Conservation (phyloP, 2,113 vertebrate genomes). For the Seriola quinqueradiata region DNA sequence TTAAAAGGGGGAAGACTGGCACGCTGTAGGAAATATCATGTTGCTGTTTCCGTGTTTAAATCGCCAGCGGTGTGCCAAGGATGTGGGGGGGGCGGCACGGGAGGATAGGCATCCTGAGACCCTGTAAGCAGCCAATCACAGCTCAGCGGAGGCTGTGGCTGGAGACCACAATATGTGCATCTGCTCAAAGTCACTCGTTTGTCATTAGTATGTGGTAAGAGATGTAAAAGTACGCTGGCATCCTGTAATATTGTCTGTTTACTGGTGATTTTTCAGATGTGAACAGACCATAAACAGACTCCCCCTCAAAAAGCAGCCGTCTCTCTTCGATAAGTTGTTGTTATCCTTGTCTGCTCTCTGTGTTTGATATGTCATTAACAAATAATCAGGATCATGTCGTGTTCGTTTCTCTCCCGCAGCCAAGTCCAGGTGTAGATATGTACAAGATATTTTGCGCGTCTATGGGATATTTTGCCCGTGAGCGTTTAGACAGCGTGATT, state of each 20-base stretch:
- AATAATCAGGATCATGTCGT: neutral
- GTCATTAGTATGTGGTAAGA: conserved; percentile 33
- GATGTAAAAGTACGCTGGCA: conserved; percentile 4
- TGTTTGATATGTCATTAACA: neutral
- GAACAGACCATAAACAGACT: neutral
- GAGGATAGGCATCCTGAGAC: conserved; percentile 43
- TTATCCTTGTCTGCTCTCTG: neutral
- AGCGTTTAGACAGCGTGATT: conserved; percentile 17
- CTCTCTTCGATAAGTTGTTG: neutral
- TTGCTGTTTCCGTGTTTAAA: conserved; percentile 57
- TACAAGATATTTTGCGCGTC: conserved; percentile 2
- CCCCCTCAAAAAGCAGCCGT: neutral
- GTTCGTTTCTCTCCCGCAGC: neutral
- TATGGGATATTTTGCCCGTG: conserved; percentile 16
- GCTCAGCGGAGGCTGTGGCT: conserved; percentile 49
- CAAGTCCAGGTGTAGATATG: neutral
- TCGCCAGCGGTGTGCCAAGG: conserved; percentile 32
- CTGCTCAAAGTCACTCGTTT: conserved; percentile 42
- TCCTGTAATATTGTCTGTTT: neutral
- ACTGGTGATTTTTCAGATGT: neutral
- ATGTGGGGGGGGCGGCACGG: conserved; percentile 24
- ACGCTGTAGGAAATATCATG: conserved; percentile 53
- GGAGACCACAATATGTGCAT: conserved; percentile 42
- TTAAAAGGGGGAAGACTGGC: conserved; percentile 39
- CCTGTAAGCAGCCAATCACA: conserved; percentile 40